Evolutionary conservation across 2,797 vertebrate species (phyloP).

Genomic region (Galagoides demidoff): DNA sequence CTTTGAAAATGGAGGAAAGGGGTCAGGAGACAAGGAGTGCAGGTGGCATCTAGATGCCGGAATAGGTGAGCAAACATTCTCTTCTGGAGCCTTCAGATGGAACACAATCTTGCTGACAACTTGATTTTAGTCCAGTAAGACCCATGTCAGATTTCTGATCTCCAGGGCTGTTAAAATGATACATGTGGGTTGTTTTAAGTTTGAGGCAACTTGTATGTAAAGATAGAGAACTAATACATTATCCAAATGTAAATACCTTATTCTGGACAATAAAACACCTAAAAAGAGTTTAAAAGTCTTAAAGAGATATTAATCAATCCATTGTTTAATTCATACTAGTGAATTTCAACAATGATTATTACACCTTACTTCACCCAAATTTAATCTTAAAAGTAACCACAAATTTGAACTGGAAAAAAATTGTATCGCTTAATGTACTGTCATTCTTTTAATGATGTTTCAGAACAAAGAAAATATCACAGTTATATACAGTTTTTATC

Average conservation of each 20-base stretch:
- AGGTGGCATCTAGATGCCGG: not conserved
- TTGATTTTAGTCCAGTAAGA: constrained; percentile 19
- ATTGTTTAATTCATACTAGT: constrained; percentile 70
- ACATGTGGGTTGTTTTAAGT: not conserved
- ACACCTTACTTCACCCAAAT: constrained; percentile 56
- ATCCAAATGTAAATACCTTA: constrained; percentile 7
- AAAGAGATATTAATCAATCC: constrained; percentile 79
- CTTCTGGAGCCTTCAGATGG: not conserved
- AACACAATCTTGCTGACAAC: not conserved
- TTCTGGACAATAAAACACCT: not conserved
- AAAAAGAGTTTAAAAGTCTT: constrained; percentile 73
- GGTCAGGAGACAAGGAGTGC: not conserved
- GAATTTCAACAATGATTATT: constrained; percentile 59
- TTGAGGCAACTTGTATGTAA: constrained; percentile 29
- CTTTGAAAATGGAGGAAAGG: constrained; percentile 25
- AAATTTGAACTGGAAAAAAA: constrained; percentile 59
- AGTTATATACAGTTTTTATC: constrained; percentile 30
- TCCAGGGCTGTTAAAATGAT: not conserved
- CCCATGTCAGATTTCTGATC: constrained; percentile 27
- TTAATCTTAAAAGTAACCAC: constrained; percentile 71
- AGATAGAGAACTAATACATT: not conserved
- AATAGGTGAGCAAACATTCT: not conserved
- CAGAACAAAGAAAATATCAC: constrained; percentile 64
- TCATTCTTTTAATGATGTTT: constrained; percentile 77
- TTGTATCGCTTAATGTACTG: constrained; percentile 42